Evolutionary conservation across 2,888 invertebrate genomes (phyloP).

Genomic region (Xylocampa areola): DNA sequence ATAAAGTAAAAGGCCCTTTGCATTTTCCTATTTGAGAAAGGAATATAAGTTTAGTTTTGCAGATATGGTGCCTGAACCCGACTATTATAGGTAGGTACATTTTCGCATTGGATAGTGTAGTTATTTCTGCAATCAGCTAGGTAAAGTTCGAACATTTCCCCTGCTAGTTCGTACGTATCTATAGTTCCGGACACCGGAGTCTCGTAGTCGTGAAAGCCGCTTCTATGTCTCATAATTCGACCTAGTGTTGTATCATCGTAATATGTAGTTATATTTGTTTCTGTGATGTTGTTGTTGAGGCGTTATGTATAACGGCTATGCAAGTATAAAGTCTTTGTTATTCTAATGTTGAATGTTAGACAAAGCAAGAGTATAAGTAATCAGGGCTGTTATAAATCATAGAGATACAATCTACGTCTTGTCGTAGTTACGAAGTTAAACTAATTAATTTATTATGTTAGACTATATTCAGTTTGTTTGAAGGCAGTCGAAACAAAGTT

Average conservation of each 20-base stretch:
- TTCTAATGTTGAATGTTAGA: background rate
- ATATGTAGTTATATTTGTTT: no score
- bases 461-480: no score
- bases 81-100: background rate
- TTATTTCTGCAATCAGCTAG: slow-evolving; percentile 33
- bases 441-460: no score
- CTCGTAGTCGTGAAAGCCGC: slow-evolving; percentile 61
- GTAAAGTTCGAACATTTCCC: slow-evolving; percentile 34
- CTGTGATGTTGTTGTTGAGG: no score
- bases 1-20: no score
- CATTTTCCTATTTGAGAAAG: no score
- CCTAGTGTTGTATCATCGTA: slow-evolving; percentile 11
- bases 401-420: no score
- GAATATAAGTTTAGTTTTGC: background rate
- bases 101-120: slow-evolving; percentile 10
- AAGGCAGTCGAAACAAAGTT: no score
- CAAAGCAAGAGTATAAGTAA: background rate
- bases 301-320: no score
- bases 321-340: background rate
- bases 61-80: background rate
- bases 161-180: slow-evolving; percentile 41
- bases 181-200: slow-evolving; percentile 53
- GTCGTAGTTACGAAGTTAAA: no score
- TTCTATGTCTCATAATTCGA: slow-evolving; percentile 52
- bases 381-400: no score